Conservation (phyloP, 2,113 vertebrate species). For the Clarias batrachus region DNA sequence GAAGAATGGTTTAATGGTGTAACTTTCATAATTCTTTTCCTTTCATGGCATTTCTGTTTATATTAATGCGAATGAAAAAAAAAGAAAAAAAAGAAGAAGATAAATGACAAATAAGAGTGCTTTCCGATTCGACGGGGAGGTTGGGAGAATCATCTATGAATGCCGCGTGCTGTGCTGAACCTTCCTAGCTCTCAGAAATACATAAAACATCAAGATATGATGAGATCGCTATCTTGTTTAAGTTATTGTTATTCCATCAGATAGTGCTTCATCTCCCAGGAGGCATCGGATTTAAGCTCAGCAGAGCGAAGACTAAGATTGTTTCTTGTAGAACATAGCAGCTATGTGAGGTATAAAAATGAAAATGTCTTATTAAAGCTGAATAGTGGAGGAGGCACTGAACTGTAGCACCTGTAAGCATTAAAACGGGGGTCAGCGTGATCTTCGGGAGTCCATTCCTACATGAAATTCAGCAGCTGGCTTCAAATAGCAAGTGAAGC, state of each 20-base stretch:
- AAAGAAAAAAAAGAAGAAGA: neutral
- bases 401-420: conserved; percentile 20
- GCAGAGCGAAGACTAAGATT: neutral
- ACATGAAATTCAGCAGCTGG: neutral
- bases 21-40: neutral
- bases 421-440: neutral
- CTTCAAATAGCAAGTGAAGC: neutral
- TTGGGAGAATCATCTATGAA: neutral
- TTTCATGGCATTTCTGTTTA: conserved; percentile 6
- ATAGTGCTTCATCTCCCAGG: neutral
- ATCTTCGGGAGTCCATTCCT: neutral
- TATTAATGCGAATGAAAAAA: too few species aligned
- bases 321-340: conserved; percentile 21
- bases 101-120: conserved; percentile 15
- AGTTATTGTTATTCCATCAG: conserved; percentile 42
- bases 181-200: conserved; percentile 5
- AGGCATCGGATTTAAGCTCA: conserved; percentile 2
- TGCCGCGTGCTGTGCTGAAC: neutral
- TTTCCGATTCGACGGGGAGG: neutral
- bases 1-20: neutral
- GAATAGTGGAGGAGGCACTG: conserved; percentile 10
- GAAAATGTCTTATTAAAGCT: conserved; percentile 32
- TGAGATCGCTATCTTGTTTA: conserved; percentile 36
- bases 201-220: conserved; percentile 35
- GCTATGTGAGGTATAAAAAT: conserved; percentile 24